A percentile compares a stretch with the other conserved stretches of the same genome.
Evolutionary conservation across 2,888 invertebrate genomes (phyloP).

Genomic region (Rhopalosiphum nymphaeae): DNA sequence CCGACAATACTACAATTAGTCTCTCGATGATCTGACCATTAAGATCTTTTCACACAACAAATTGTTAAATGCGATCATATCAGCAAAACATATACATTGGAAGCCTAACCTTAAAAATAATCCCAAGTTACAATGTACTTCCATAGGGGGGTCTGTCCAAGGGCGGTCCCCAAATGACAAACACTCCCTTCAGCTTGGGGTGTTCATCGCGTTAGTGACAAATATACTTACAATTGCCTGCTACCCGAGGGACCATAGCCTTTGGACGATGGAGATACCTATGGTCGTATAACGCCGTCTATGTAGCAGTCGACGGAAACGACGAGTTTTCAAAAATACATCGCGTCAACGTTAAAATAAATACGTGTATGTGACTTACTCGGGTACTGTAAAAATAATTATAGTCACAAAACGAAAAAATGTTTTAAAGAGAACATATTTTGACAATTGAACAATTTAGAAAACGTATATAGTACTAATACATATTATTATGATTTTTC

Average conservation of each 20-base stretch:
- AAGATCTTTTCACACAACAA: neutral
- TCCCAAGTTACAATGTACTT: neutral
- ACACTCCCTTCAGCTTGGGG: neutral
- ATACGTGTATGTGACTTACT: slow-evolving; percentile 55
- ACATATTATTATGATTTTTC: slow-evolving; percentile 21
- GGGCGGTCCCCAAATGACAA: neutral
- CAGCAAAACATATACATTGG: neutral
- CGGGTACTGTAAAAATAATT: slow-evolving; percentile 28
- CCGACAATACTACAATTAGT: neutral
- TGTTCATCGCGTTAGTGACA: neutral
- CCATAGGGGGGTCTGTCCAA: neutral
- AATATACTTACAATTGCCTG: neutral
- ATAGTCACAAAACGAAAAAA: slow-evolving; percentile 51
- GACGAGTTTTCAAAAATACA: neutral
- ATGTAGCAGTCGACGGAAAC: neutral
- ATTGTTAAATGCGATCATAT: too few relatives aligned
- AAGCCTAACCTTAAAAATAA: slow-evolving; percentile 9
- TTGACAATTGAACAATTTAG: slow-evolving; percentile 46
- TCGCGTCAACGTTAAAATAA: slow-evolving; percentile 39
- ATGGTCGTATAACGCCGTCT: slow-evolving; percentile 46
- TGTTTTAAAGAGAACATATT: slow-evolving; percentile 51
- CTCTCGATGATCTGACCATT: too few relatives aligned
- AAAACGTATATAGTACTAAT: slow-evolving; percentile 48
- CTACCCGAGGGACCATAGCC: too few relatives aligned
- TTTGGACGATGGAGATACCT: too few relatives aligned